Evolutionary conservation across 2,888 invertebrate genomes (phyloP).

Genomic region (Orthosia incerta): DNA sequence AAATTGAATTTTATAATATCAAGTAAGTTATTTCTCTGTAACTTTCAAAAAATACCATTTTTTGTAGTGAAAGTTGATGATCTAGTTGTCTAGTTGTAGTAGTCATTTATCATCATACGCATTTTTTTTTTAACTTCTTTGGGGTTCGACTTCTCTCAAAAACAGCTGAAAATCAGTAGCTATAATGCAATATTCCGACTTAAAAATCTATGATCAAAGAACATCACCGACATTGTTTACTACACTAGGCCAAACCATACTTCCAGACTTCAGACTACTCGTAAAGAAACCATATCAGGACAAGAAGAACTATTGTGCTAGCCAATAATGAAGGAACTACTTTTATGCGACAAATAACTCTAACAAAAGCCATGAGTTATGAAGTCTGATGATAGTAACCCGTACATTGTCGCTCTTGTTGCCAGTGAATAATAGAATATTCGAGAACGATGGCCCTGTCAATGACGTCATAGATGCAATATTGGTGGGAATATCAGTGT

Average conservation of each 20-base stretch:
- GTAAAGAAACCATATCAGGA: not conserved
- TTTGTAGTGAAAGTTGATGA: too few species aligned
- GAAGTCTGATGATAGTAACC: constrained; percentile 40
- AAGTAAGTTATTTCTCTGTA: not conserved
- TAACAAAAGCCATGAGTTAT: constrained; percentile 45
- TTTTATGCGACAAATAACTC: constrained; percentile 40
- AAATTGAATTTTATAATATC: not conserved
- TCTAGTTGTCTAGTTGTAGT: too few species aligned
- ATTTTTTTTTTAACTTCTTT: too few species aligned
- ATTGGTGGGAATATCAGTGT: not conserved
- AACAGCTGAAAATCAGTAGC: too few species aligned
- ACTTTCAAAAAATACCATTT: too few species aligned
- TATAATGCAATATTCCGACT: too few species aligned
- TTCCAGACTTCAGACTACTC: not conserved
- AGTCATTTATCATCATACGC: too few species aligned
- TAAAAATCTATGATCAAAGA: too few species aligned
- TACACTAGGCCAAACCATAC: not conserved
- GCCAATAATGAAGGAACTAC: constrained; percentile 40
- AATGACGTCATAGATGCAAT: constrained; percentile 21
- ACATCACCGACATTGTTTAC: not conserved
- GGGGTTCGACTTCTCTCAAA: too few species aligned
- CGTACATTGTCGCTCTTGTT: constrained; percentile 39
- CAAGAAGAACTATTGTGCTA: constrained; percentile 30
- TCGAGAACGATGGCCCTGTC: not conserved
- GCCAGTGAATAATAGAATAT: constrained; percentile 8